phyloP scores from a whole-genome alignment of 2,888 invertebrate species.

The Adineta ricciae region DNA sequence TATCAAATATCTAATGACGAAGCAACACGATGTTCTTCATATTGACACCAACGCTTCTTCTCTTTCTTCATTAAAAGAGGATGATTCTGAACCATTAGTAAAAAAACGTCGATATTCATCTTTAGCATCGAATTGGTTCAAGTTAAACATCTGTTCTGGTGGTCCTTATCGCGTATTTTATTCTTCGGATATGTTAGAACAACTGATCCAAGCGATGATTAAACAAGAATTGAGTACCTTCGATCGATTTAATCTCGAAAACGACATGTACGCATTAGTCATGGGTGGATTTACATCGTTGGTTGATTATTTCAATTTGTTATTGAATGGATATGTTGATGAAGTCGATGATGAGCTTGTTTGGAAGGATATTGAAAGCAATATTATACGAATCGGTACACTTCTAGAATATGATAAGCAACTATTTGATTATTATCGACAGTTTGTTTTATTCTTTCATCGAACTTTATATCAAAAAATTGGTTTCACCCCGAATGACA shows the following conservation, averaged over 20 bases:
- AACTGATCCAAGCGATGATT: not conserved
- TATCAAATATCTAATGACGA: not conserved
- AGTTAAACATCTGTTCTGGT: not conserved
- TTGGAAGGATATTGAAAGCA: slow-evolving; percentile 18
- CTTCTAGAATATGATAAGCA: slow-evolving; percentile 6
- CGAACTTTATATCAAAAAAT: not conserved
- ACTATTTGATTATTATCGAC: not conserved
- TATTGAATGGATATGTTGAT: not conserved
- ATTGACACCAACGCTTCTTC: not conserved
- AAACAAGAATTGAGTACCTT: not conserved
- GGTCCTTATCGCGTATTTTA: slow-evolving; percentile 2
- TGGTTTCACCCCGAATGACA: not conserved
- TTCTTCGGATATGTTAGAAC: not conserved
- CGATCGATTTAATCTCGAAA: not conserved
- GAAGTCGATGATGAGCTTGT: slow-evolving; percentile 8
- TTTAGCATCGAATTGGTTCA: not conserved
- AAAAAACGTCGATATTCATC: not conserved
- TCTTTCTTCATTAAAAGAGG: not conserved
- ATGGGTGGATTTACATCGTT: slow-evolving; percentile 11
- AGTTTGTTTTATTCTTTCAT: not conserved
- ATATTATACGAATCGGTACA: slow-evolving; percentile 7
- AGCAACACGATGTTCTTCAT: not conserved
- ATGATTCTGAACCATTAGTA: not conserved
- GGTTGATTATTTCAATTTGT: slow-evolving; percentile 1
- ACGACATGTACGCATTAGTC: slow-evolving; percentile 6